A percentile compares a stretch with the other conserved stretches of the same genome.
These are phyloP conservation scores for Macropis europaea DNA, from an alignment of 2,888 invertebrate genomes.

Conservation along the genomic window DNA sequence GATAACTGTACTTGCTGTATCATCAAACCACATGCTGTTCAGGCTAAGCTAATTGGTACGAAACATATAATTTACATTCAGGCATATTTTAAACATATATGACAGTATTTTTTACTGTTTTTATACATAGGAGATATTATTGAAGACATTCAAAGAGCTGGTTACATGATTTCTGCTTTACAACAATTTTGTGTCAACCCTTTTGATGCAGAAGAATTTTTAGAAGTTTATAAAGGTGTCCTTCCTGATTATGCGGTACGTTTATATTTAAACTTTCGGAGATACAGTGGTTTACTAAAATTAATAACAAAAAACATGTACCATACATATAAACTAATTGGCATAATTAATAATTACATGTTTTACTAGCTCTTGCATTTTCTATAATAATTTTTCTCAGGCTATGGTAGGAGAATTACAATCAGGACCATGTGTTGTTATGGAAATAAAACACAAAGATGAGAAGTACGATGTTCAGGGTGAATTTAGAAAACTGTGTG, in stretches of 20 bases:
- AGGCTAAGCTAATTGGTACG: constrained; percentile 84
- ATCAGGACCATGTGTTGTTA: constrained; percentile 91
- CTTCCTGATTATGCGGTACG: constrained; percentile 87
- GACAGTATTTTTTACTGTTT: constrained; percentile 43
- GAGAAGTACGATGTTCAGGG: constrained; percentile 83
- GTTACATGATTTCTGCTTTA: constrained; percentile 89
- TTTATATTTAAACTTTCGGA: not conserved
- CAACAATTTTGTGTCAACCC: constrained; percentile 90
- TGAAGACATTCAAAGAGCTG: constrained; percentile 86
- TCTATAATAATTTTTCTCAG: constrained; percentile 78
- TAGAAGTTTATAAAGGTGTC: constrained; percentile 95
- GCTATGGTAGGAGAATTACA: constrained; percentile 92
- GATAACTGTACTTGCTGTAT: constrained; percentile 89
- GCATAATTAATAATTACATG: too few species aligned
- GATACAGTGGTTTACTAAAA: not conserved
- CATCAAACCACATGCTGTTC: constrained; percentile 94
- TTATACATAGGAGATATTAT: constrained; percentile 85
- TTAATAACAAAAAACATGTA: too few species aligned
- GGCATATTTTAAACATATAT: not conserved
- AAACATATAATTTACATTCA: not conserved
- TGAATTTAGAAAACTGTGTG: constrained; percentile 91
- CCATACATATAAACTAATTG: too few species aligned
- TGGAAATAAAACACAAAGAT: constrained; percentile 89
- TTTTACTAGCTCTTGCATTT: too few species aligned
- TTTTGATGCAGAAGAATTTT: constrained; percentile 93